These are phyloP conservation scores for Lepisosteus oculatus DNA, from an alignment of 2,113 vertebrate species.

Conservation along the genomic window DNA sequence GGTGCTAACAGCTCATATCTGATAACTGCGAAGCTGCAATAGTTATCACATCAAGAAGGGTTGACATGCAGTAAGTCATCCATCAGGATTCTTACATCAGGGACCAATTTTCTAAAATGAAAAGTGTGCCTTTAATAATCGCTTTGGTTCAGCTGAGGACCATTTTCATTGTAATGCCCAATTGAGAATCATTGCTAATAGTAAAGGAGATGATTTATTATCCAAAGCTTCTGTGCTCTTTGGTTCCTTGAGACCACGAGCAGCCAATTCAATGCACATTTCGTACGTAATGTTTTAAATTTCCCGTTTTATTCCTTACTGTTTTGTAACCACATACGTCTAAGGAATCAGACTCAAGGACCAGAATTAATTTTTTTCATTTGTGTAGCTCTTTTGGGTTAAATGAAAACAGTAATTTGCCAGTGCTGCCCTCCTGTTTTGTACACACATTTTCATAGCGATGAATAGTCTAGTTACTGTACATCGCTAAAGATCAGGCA, in stretches of 20 bases:
- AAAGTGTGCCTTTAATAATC: slow-evolving; percentile 6
- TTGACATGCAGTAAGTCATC: neutral
- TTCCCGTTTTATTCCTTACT: too few species aligned
- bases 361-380: too few species aligned
- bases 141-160: slow-evolving; percentile 5
- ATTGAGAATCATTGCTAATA: slow-evolving; percentile 20
- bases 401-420: too few species aligned
- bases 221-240: neutral
- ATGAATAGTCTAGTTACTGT: too few species aligned
- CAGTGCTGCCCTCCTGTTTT: too few species aligned
- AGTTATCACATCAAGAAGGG: neutral
- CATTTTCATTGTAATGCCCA: slow-evolving; percentile 12
- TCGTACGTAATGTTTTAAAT: too few species aligned
- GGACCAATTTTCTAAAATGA: slow-evolving; percentile 9
- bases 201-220: slow-evolving; percentile 13
- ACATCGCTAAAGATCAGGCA: too few species aligned
- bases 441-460: too few species aligned
- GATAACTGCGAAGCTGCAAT: neutral
- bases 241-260: neutral
- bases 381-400: too few species aligned
- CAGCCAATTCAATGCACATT: neutral
- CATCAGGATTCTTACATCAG: neutral
- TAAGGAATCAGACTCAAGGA: too few species aligned
- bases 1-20: too few species aligned
- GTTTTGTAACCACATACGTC: too few species aligned